Conservation (phyloP, 37 sponge, comb jelly and placozoan species). For the Beroe forskalii region DNA sequence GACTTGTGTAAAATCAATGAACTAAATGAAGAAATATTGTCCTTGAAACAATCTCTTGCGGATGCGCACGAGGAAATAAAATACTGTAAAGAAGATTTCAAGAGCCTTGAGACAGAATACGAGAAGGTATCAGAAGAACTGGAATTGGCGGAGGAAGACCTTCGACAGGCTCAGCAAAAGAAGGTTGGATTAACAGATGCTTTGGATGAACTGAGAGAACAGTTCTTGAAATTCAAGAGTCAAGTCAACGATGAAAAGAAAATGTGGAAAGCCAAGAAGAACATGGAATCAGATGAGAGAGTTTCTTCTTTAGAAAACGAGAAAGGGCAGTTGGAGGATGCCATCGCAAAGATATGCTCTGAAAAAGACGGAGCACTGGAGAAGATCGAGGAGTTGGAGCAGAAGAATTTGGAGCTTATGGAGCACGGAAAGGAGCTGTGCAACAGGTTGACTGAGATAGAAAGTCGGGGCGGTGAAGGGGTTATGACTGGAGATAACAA, state of each 20-base stretch:
- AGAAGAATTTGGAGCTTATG: not conserved
- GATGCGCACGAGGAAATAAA: slow-evolving; percentile 27
- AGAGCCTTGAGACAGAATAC: not conserved
- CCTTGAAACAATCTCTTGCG: slow-evolving; percentile 23
- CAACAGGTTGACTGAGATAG: not conserved
- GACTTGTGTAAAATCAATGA: not conserved
- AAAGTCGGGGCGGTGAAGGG: not conserved
- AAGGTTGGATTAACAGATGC: slow-evolving; percentile 13
- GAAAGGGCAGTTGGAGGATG: not conserved
- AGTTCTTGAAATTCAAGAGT: slow-evolving; percentile 54
- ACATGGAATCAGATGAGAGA: not conserved
- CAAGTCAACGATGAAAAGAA: slow-evolving; percentile 28
- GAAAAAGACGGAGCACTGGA: slow-evolving; percentile 21
- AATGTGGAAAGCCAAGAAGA: not conserved
- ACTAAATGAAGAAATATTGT: slow-evolving; percentile 27
- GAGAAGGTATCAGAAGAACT: slow-evolving; percentile 24
- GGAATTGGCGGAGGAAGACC: slow-evolving; percentile 34
- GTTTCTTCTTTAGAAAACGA: not conserved
- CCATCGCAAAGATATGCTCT: not conserved
- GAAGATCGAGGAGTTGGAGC: not conserved
- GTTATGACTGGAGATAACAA: too few species aligned
- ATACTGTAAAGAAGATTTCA: slow-evolving; percentile 49
- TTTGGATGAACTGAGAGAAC: slow-evolving; percentile 34
- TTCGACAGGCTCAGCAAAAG: not conserved
- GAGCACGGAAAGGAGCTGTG: not conserved